Evolutionary conservation across 2,113 vertebrate genomes (phyloP), one percentile per base, ranked within the genome.

Genomic region (Erythrocercus mccallii): DNA sequence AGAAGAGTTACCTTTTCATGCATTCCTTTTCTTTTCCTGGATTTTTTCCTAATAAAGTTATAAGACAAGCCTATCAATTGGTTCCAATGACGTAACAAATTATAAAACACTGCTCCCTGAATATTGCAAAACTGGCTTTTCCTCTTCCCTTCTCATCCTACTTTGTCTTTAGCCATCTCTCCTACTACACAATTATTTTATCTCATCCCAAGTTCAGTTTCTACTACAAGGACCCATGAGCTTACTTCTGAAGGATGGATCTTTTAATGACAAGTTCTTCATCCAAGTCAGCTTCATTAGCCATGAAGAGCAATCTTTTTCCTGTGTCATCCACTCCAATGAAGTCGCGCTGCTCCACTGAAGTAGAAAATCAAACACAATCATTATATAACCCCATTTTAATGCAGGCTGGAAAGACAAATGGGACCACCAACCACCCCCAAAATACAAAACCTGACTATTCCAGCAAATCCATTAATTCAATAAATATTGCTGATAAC

Each of bases 321-420:
- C 98, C 99, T 21, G 99, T 99, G 90, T 98, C 97, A 95, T 99
- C 99, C 95, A 99, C 99, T 80, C 99, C 99, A 88, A 99, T 98
- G 97, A 99, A 99, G 97, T 99, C 99, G 11, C 99, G 98, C 92
- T 99, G 99, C 95, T 99, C 99, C 96, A 98, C 99, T 99, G 97
- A 95, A 92, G 88, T 74, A 97, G 87, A 90, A 97, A 97, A 96
- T 84, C 85, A 95, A 97, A 97, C 56, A 95, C 73, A 96, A 70
- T 53, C 77, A 80, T 92, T 96, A 95, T 48, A 86, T 48, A 95
- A 74, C 8, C 18, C 44, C 33, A 44, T 33, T 37, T 95, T 84
- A 68, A 83, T 21, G 60, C 35, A 93, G 76, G 53, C 33, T 90
- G 73, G 80, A 88, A 78, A 76, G 45, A 91, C 44, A 96, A 89